Evolutionary conservation across 2,113 vertebrate genomes (phyloP), one percentile per base, ranked within the genome.

Genomic region (Galemys pyrenaicus): DNA sequence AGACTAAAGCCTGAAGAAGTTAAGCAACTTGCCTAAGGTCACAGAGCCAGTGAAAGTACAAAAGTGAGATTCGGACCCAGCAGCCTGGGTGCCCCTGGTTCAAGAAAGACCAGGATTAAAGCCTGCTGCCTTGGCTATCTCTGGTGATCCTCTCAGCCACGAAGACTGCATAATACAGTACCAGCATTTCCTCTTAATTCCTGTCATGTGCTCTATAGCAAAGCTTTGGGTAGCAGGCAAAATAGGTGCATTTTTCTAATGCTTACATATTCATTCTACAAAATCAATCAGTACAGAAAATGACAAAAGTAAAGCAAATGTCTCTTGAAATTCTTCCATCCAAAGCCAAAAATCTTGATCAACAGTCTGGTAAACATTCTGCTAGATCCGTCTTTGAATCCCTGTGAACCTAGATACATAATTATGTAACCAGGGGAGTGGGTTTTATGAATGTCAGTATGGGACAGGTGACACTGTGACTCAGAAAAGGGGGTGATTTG

Each of bases 241-340:
- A 37, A 35, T 10, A 30, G 67, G 39, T 24, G 5, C 26, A 74
- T 30, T 74, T 44, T 74, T 46, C 39, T 19, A 39, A 26, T 73
- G 35, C 19, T 28, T 56, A 37, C 20, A 10, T 70, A 1, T 24
- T 30, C n/a, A 26, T 37, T 32, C 49, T 90, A 44, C 54, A 24
- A 77, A 87, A 80, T 60, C 70, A 88, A 44, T 86, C 62, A 75
- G 13, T 51, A 20, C 3, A 22, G 68, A 67, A 44, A 41, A 44
- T 16, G 65, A 20, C 35, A 44, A 51, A 93, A 79, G 58, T 51
- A 70, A 62, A 81, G 15, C 39, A 73, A 83, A 65, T 70, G 3
- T 64, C 32, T 93, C 78, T 94, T 44, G 37, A 78, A 71, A 70
- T 79, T 78, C 78, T 79, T 81, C 60, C 13, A 39, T 65, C 51